phyloP scores from a whole-genome alignment of 2,888 invertebrate genomes.

The Oscheius sp. region DNA sequence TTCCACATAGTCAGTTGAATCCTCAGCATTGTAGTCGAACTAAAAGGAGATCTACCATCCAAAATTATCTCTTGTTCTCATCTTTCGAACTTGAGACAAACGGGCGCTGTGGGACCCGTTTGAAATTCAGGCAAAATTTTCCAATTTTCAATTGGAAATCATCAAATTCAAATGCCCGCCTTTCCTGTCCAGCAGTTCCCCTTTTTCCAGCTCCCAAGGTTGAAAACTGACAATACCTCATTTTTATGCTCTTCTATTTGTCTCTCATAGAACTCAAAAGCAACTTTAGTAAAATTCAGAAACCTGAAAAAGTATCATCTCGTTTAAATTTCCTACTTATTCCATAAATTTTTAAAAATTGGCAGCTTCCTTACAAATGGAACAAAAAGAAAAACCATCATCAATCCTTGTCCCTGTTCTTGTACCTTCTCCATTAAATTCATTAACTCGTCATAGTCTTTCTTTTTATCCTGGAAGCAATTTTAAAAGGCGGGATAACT shows the following conservation, averaged over 20 bases:
- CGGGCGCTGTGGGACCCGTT: too few species aligned
- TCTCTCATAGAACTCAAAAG: constrained; percentile 46
- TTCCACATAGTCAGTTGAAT: constrained; percentile 48
- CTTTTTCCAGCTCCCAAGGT: too few species aligned
- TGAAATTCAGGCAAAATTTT: too few species aligned
- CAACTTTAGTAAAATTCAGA: constrained; percentile 45
- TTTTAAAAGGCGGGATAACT: not conserved
- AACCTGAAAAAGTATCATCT: constrained; percentile 19
- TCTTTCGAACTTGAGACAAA: too few species aligned
- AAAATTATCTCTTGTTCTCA: too few species aligned
- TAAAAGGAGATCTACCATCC: too few species aligned
- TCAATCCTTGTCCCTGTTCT: not conserved
- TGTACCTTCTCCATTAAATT: not conserved
- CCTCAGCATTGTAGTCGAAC: constrained; percentile 39
- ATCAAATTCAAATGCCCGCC: too few species aligned
- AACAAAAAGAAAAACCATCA: constrained; percentile 6
- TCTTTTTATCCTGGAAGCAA: constrained; percentile 3
- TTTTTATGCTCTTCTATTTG: constrained; percentile 44
- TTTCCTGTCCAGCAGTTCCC: too few species aligned
- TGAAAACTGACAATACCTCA: not conserved
- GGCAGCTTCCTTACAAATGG: constrained; percentile 13
- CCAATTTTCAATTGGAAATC: too few species aligned
- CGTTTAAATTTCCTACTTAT: constrained; percentile 4
- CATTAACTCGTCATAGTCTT: not conserved
- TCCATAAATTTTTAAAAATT: not conserved